These are phyloP conservation scores for Apocheima hispidaria DNA, from an alignment of 2,888 invertebrate genomes.

Conservation along the genomic window DNA sequence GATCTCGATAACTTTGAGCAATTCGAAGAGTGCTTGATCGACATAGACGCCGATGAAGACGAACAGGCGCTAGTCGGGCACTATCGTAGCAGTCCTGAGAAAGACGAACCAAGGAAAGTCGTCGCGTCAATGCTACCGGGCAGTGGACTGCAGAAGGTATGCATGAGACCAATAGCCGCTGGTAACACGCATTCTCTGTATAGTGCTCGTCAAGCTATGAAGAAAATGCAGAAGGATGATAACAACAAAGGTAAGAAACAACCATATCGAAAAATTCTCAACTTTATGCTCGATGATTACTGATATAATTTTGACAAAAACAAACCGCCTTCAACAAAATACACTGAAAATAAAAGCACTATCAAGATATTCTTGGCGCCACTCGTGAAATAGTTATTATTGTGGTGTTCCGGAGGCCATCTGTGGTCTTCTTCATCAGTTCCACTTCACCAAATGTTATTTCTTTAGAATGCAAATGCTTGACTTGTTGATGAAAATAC, in stretches of 20 bases:
- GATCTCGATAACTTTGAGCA: conserved; percentile 79
- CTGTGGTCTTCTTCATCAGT: no score
- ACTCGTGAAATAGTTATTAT: no score
- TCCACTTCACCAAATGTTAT: no score
- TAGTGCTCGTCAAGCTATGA: conserved; percentile 62
- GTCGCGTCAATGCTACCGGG: conserved; percentile 75
- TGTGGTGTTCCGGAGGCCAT: no score
- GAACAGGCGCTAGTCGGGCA: conserved; percentile 58
- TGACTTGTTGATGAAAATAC: no score
- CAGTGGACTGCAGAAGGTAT: conserved; percentile 76
- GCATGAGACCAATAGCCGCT: conserved; percentile 68
- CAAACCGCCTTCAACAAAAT: no score
- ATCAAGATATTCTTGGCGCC: no score
- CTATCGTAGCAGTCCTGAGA: conserved; percentile 67
- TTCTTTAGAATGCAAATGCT: no score
- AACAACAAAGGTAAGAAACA: conserved; percentile 61
- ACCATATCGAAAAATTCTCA: background rate
- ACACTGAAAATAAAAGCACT: no score
- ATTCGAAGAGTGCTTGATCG: conserved; percentile 77
- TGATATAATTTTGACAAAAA: no score
- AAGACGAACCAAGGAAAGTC: conserved; percentile 72
- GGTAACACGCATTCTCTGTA: conserved; percentile 62
- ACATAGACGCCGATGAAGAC: conserved; percentile 77
- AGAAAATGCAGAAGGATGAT: conserved; percentile 63
- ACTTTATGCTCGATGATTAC: background rate